Evolutionary conservation across 2,888 invertebrate genomes (phyloP).

Genomic region (Andrena praecox): DNA sequence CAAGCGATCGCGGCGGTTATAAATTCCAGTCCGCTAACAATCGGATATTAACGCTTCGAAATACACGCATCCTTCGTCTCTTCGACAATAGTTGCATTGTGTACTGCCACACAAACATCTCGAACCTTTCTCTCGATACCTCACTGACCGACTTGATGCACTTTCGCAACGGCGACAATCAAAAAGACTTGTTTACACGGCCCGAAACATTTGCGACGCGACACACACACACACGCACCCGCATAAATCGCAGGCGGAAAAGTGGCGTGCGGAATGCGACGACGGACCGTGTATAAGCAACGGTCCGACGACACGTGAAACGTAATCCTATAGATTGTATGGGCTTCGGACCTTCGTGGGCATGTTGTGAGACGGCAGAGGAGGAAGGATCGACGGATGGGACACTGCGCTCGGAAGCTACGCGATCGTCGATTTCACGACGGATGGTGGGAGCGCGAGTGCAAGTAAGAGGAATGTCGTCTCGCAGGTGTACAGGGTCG

Average conservation of each 20-base stretch:
- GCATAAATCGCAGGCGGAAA: not conserved
- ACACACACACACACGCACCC: not conserved
- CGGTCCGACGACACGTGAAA: slow-evolving; percentile 17
- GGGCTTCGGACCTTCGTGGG: not conserved
- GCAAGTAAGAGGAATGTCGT: slow-evolving; percentile 64
- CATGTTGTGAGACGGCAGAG: not conserved
- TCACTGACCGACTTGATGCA: no score
- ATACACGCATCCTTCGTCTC: not conserved
- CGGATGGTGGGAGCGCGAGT: slow-evolving; percentile 45
- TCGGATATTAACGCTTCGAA: not conserved
- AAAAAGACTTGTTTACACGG: not conserved
- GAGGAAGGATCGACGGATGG: slow-evolving; percentile 13
- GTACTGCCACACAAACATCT: not conserved
- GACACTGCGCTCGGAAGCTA: slow-evolving; percentile 35
- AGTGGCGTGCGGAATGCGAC: not conserved
- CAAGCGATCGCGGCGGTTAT: not conserved
- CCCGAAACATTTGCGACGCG: not conserved
- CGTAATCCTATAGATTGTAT: not conserved
- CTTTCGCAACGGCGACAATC: not conserved
- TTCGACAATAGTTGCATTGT: not conserved
- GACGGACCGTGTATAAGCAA: not conserved
- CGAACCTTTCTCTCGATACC: not conserved
- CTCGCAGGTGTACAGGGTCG: slow-evolving; percentile 56
- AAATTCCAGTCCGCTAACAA: slow-evolving; percentile 3
- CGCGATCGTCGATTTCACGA: slow-evolving; percentile 32